Evolutionary conservation across 2,797 vertebrate genomes (phyloP), one percentile per base, ranked within the genome.

Genomic region (Anolis apletophallus): DNA sequence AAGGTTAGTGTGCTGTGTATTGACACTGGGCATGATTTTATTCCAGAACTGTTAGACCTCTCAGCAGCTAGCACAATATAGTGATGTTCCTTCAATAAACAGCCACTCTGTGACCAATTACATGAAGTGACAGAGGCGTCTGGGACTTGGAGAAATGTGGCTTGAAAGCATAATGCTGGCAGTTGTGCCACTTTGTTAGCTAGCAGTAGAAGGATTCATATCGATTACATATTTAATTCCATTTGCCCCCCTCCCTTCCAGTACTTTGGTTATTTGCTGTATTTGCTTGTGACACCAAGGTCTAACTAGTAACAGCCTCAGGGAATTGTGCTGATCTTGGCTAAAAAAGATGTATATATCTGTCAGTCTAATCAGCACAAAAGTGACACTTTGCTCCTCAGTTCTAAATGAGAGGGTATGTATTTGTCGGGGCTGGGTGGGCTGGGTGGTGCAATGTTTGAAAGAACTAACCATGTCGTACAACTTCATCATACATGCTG

Each of bases 101-200:
- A 85, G 74, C 50, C 34, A 72, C 75, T 77, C 52, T 54, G 88
- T 73, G 80, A 50, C 68, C 74, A 85, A 67, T 85, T 88, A 85
- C 10, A 68, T 77, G 73, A 67, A 64, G 80, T 77, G 34, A 54
- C 80, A 82, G 64, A 72, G 59, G 68, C 81, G 72, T 84, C 77
- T 54, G 81, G 81, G 86, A 84, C 0, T 32, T 74, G 32, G 26
- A 80, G 68, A 80, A 73, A 29, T 29, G 40, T 83, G 59, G 26
- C 61, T 80, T 73, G 69, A 67, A 64, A 79, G 17, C 67, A 16
- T 67, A 73, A 73, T 64, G 16, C 5, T 73, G 26, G 13, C 50
- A 67, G 46, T 19, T 54, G 57, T 17, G 76, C n/a, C 55, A 52
- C 32, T 64, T 77, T 54, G 50, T 67, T 87, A 83, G 67, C 32